Evolutionary conservation across 2,797 vertebrate genomes (phyloP).

Genomic region (Lemur catta): DNA sequence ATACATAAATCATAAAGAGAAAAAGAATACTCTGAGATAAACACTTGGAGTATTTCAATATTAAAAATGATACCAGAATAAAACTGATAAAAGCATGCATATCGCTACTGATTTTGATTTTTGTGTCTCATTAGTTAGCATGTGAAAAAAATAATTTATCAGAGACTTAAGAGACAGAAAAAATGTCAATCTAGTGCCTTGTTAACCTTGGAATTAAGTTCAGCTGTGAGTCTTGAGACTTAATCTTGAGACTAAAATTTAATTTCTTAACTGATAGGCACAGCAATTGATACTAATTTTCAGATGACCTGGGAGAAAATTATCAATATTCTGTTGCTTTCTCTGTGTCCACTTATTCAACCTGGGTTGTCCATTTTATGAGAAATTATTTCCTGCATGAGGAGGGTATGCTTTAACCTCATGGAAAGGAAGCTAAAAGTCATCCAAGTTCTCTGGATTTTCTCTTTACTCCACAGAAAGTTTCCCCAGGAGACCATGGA

Average conservation of each 20-base stretch:
- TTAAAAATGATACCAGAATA: neutral
- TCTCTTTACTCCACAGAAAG: neutral
- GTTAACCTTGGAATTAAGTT: neutral
- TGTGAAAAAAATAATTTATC: neutral
- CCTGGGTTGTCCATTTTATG: neutral
- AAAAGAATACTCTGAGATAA: neutral
- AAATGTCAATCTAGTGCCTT: too few species aligned
- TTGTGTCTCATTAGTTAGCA: neutral
- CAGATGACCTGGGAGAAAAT: neutral
- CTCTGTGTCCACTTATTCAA: neutral
- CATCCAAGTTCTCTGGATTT: neutral
- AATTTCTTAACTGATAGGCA: neutral
- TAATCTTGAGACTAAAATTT: neutral
- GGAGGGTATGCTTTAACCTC: neutral
- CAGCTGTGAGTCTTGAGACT: neutral
- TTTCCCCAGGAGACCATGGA: neutral
- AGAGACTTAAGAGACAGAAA: neutral
- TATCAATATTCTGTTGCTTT: neutral
- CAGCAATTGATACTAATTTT: neutral
- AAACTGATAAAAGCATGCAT: neutral
- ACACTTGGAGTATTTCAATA: neutral
- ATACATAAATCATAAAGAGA: neutral
- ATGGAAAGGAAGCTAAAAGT: neutral
- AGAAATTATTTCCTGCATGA: neutral
- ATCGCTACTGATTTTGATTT: neutral